phyloP scores from a whole-genome alignment of 2,113 vertebrate genomes.

The Erythrolamprus reginae region DNA sequence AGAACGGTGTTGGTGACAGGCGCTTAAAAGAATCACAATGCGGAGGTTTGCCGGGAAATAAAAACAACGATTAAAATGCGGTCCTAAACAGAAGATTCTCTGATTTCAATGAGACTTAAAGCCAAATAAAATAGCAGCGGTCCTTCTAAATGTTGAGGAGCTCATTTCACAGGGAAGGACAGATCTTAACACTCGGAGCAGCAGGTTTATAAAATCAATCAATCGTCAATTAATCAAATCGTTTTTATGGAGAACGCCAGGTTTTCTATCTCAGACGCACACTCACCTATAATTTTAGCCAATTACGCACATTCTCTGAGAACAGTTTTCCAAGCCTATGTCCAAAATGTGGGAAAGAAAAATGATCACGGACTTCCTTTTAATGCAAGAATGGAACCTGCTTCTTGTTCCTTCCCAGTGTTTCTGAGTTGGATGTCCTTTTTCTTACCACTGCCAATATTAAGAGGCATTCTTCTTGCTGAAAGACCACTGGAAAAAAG shows the following conservation, averaged over 20 bases:
- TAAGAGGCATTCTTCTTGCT: not conserved
- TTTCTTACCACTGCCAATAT: not conserved
- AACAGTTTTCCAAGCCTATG: not conserved
- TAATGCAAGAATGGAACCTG: not conserved
- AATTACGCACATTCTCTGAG: not conserved
- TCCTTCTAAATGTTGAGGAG: not conserved
- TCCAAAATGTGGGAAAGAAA: too few relatives aligned
- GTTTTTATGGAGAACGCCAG: not conserved
- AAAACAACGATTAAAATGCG: not conserved
- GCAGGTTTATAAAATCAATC: not conserved
- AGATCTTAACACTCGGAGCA: not conserved
- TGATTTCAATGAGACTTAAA: not conserved
- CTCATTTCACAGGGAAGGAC: not conserved
- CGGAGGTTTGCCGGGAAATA: not conserved
- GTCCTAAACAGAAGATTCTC: not conserved
- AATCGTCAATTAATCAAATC: not conserved
- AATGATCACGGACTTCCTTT: too few relatives aligned
- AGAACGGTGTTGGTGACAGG: not conserved
- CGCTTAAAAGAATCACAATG: not conserved
- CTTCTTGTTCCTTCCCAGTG: not conserved
- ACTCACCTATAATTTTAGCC: not conserved
- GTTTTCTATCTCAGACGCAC: not conserved
- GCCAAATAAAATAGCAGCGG: not conserved
- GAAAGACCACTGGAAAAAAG: constrained; percentile 13
- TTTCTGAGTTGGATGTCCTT: constrained; percentile 8